Conservation (phyloP, 2,888 invertebrate genomes). For the Abrostola triplasia region DNA sequence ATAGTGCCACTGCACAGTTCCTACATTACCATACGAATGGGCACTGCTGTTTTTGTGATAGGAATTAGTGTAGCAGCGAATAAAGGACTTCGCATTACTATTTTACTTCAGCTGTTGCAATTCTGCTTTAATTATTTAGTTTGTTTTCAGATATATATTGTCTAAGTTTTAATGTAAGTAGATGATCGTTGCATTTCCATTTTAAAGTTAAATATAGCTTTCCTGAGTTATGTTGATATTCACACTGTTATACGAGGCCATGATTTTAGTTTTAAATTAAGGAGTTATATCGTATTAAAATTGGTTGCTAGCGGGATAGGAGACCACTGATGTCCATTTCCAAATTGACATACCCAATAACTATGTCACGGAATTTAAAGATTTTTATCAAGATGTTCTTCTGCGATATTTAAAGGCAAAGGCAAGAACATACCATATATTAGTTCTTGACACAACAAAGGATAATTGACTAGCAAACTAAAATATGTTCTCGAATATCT, state of each 20-base stretch:
- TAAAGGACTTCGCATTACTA: slow-evolving; percentile 36
- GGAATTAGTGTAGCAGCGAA: slow-evolving; percentile 45
- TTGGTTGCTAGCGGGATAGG: too few species aligned
- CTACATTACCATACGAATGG: slow-evolving; percentile 56
- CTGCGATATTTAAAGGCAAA: slow-evolving; percentile 38
- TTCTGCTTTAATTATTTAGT: slow-evolving; percentile 31
- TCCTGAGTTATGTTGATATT: too few species aligned
- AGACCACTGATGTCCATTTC: too few species aligned
- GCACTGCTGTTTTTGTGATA: slow-evolving; percentile 53
- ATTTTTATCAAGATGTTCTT: slow-evolving; percentile 11
- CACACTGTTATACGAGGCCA: too few species aligned
- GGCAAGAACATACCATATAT: slow-evolving; percentile 20
- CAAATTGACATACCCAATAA: too few species aligned
- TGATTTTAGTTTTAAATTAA: too few species aligned
- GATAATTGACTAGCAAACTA: slow-evolving; percentile 23
- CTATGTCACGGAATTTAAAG: too few species aligned
- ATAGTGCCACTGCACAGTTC: slow-evolving; percentile 47
- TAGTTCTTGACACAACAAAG: slow-evolving; percentile 24
- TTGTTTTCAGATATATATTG: slow-evolving; percentile 4
- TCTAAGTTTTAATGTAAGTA: neutral
- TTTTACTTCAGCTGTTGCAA: slow-evolving; percentile 21
- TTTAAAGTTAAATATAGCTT: neutral
- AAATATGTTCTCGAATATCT: slow-evolving; percentile 31
- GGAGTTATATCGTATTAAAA: too few species aligned
- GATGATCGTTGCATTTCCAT: neutral